phyloP scores from a whole-genome alignment of 2,797 vertebrate species.

The Falco berigora region DNA sequence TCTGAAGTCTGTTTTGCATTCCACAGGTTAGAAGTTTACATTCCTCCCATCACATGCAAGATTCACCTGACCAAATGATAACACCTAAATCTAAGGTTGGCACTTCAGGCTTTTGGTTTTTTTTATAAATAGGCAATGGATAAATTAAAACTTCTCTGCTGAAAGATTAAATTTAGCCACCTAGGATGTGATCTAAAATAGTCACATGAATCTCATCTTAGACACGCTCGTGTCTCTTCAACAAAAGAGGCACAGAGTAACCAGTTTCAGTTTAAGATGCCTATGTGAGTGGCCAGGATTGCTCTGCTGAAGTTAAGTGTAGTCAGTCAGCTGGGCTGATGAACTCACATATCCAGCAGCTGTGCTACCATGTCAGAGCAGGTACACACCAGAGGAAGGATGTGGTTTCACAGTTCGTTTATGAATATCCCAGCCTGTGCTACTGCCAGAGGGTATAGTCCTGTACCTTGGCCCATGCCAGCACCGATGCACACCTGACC shows the following conservation, averaged over 20 bases:
- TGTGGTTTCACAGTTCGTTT: constrained; percentile 28
- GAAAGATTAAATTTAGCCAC: not conserved
- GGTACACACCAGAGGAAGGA: constrained; percentile 2
- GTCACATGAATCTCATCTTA: not conserved
- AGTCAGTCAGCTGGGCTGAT: not conserved
- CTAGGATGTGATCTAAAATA: not conserved
- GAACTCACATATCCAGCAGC: not conserved
- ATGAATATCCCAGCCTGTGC: not conserved
- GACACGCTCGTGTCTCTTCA: not conserved
- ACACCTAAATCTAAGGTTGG: not conserved
- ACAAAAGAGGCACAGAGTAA: not conserved
- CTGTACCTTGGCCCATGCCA: not conserved
- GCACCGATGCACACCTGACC: not conserved
- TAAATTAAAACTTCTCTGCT: not conserved
- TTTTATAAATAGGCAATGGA: not conserved
- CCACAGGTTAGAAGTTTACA: not conserved
- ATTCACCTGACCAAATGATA: not conserved
- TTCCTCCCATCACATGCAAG: not conserved
- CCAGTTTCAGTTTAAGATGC: not conserved
- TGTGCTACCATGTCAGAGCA: not conserved
- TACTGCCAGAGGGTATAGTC: not conserved
- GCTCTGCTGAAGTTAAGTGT: not conserved
- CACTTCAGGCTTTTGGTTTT: not conserved
- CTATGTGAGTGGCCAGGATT: not conserved
- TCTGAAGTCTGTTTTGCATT: not conserved